These are phyloP conservation scores for Mugil cephalus DNA, from an alignment of 2,113 vertebrate genomes.

Conservation along the genomic window DNA sequence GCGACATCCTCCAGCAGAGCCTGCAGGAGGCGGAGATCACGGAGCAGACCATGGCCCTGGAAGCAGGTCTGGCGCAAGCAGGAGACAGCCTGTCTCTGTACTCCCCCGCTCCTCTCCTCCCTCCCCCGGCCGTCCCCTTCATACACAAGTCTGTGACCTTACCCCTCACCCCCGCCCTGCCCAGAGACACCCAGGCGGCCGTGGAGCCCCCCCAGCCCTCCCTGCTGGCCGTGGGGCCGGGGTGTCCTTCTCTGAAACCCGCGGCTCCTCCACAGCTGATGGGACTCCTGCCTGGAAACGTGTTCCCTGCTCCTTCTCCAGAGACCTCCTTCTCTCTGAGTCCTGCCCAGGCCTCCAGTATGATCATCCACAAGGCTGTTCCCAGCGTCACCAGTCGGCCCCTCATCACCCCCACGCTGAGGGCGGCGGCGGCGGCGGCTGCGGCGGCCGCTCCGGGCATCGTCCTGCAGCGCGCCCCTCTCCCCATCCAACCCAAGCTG, in stretches of 20 bases:
- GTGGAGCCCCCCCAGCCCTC: conserved; percentile 87
- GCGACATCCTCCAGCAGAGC: conserved; percentile 86
- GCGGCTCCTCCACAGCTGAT: conserved; percentile 82
- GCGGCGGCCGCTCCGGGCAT: conserved; percentile 66
- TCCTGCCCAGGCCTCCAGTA: conserved; percentile 80
- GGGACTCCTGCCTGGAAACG: conserved; percentile 83
- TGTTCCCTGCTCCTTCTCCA: conserved; percentile 80
- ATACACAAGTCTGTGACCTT: conserved; percentile 77
- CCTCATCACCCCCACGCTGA: conserved; percentile 72
- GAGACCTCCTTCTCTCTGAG: conserved; percentile 82
- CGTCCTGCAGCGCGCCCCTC: conserved; percentile 76
- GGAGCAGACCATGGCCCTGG: conserved; percentile 85
- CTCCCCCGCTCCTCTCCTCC: conserved; percentile 71
- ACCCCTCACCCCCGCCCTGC: conserved; percentile 62
- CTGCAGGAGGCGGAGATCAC: conserved; percentile 87
- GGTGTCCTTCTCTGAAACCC: conserved; percentile 84
- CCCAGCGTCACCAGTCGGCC: conserved; percentile 71
- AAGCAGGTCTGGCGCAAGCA: conserved; percentile 77
- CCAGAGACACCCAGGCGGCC: conserved; percentile 84
- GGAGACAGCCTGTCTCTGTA: conserved; percentile 79
- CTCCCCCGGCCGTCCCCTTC: conserved; percentile 68
- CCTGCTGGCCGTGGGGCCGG: conserved; percentile 83
- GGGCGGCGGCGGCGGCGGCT: conserved; percentile 58
- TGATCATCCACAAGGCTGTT: conserved; percentile 82
- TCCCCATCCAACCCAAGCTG: conserved; percentile 85